Base-by-base conservation (phyloP, 2,888 invertebrate genomes). In the Nomada fabriciana region DNA sequence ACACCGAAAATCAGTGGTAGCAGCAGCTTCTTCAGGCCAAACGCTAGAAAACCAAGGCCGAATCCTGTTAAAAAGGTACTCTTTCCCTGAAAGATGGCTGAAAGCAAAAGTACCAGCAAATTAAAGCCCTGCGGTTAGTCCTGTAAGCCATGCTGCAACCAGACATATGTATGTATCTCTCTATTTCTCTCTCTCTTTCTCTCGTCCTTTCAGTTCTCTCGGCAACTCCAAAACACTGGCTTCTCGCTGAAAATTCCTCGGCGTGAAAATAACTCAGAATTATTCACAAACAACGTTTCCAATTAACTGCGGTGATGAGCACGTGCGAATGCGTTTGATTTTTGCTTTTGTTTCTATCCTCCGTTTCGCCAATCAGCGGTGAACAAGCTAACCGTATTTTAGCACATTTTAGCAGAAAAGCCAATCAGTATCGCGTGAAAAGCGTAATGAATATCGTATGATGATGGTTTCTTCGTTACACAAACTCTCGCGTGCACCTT, bases 1-100 rank as follows among this genome's bases (percentile, higher is more conserved):
- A 97, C 96, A 0, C 97, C 98, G 91, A 98, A 96, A 90, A 98
- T 95, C 70, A 98, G 94, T 0, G 98, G 98, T 90, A 98, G 95
- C 91, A 98, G 95, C 86, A 98, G 95, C 93, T 98, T 98, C 94
- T 98, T 98, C 77, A 98, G 94, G 43, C 97, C 97, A 93, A 97
- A 96, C 63, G 97, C 96, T 95, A 96, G 92, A 95, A 97, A 95
- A 92, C 96, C 96, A 94, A 96, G 95, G 83, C 95, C 96, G 91
- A 96, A 95, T 77, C 96, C 96, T 88, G 96, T 95, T 91, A 96
- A 94, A 94, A 96, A 96, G 84, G 95, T 94, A 94, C 95, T 95
- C 92, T 95, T 95, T 88, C 95, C 95, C 91, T 93, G 91, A 89
- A 91, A 90, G 82, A 90, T 60, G 86, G 92, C 93, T 93, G 93